These are phyloP conservation scores for Zaprionus capensis DNA, from an alignment of 1,140 invertebrate genomes.

Conservation along the genomic window DNA sequence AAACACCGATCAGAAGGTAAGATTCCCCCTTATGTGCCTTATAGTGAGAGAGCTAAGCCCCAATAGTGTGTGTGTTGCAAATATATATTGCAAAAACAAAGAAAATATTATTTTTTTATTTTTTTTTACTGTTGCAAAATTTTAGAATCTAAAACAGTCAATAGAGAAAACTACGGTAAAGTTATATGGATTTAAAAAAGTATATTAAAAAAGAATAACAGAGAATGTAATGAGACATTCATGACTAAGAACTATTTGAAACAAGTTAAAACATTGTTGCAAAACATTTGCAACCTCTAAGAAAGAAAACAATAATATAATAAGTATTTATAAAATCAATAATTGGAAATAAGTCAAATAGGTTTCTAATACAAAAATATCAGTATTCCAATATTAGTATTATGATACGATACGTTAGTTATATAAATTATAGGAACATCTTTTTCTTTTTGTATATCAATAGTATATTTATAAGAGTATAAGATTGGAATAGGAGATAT, in stretches of 20 bases:
- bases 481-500: too few relatives aligned
- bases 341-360: too few relatives aligned
- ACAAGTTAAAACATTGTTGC: too few relatives aligned
- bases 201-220: background rate
- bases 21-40: background rate
- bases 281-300: too few relatives aligned
- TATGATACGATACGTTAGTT: too few relatives aligned
- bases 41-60: background rate
- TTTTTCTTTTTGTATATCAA: too few relatives aligned
- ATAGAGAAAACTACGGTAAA: background rate
- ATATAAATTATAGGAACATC: too few relatives aligned
- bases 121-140: constrained; percentile 31
- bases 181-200: background rate
- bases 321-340: too few relatives aligned
- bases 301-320: too few relatives aligned
- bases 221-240: background rate
- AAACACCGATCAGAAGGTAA: constrained; percentile 1
- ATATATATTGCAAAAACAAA: background rate
- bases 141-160: background rate
- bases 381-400: too few relatives aligned
- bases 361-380: too few relatives aligned
- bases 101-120: constrained; percentile 19
- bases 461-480: too few relatives aligned
- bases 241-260: background rate
- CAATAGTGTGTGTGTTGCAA: background rate